A percentile compares a stretch with the other conserved stretches of the same genome.
These are phyloP conservation scores for Microplitis demolitor DNA, from an alignment of 1,140 invertebrate species.

Conservation along the genomic window DNA sequence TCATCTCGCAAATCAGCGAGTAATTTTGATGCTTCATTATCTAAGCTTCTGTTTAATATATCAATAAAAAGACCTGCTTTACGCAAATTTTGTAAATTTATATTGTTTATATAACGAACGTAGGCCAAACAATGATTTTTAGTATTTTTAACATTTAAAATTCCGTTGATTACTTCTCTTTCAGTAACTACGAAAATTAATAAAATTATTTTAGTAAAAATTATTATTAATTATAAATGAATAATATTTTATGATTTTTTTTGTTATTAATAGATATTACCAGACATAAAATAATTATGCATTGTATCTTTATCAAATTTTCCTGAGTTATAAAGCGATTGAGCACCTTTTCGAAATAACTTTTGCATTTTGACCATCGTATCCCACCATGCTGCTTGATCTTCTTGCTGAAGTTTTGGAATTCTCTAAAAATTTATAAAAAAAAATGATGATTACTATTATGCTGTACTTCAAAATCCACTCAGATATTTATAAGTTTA, in stretches of 20 bases:
- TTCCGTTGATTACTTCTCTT: constrained; percentile 94
- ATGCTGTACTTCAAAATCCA: neutral
- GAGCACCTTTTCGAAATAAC: constrained; percentile 87
- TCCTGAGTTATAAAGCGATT: constrained; percentile 80
- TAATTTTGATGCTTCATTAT: constrained; percentile 90
- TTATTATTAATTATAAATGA: neutral
- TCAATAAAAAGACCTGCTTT: constrained; percentile 95
- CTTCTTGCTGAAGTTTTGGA: constrained; percentile 93
- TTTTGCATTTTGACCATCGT: constrained; percentile 95
- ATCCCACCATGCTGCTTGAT: constrained; percentile 97
- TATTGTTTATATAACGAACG: constrained; percentile 95
- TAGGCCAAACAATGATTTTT: constrained; percentile 97
- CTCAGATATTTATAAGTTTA: neutral
- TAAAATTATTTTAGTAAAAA: neutral
- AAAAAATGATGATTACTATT: neutral
- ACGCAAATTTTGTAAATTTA: constrained; percentile 93
- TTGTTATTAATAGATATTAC: constrained; percentile 60
- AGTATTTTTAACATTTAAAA: constrained; percentile 92
- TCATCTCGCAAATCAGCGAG: constrained; percentile 89
- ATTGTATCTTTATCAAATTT: constrained; percentile 92
- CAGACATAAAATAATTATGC: constrained; percentile 99
- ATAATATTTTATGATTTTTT: neutral
- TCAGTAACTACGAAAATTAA: constrained; percentile 80
- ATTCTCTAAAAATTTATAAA: constrained; percentile 70
- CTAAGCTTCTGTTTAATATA: constrained; percentile 89